A percentile compares a stretch with the other conserved stretches of the same genome.
phyloP scores from a whole-genome alignment of 2,797 vertebrate genomes.

The Parauchenoglanis ngamensis region DNA sequence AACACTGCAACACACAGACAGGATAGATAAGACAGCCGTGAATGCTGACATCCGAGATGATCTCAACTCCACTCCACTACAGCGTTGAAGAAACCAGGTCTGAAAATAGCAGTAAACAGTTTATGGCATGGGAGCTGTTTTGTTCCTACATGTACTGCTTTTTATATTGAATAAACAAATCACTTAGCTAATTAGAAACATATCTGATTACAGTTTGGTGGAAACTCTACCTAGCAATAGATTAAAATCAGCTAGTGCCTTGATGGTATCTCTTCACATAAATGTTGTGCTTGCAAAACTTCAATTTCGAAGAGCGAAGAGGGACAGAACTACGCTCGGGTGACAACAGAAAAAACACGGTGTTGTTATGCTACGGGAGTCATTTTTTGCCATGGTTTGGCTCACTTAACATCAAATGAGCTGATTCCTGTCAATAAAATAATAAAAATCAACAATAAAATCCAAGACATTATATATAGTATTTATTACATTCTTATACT shows the following conservation, averaged over 20 bases:
- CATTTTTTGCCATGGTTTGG: not conserved
- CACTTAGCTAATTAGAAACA: not conserved
- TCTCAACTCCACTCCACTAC: constrained; percentile 9
- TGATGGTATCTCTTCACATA: not conserved
- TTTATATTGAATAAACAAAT: not conserved
- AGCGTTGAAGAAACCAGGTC: not conserved
- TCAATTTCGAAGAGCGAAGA: not conserved
- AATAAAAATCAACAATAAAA: no score
- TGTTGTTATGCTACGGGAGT: not conserved
- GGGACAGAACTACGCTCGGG: not conserved
- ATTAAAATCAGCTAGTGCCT: not conserved
- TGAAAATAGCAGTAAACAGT: not conserved
- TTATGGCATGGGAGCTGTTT: not conserved
- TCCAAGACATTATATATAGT: no score
- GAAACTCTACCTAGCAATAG: not conserved
- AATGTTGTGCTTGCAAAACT: not conserved
- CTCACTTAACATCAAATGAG: not conserved
- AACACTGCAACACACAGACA: constrained; percentile 20
- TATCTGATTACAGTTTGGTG: not conserved
- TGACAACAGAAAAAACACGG: not conserved
- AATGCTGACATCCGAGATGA: not conserved
- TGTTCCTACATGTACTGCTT: no score
- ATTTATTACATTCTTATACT: not conserved
- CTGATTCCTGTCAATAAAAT: not conserved
- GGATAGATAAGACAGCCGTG: constrained; percentile 4